Percentiles rank a stretch among this genome's conserved stretches.
These are phyloP conservation scores for Hipparchia semele DNA, from an alignment of 2,888 invertebrate genomes.

Conservation along the genomic window DNA sequence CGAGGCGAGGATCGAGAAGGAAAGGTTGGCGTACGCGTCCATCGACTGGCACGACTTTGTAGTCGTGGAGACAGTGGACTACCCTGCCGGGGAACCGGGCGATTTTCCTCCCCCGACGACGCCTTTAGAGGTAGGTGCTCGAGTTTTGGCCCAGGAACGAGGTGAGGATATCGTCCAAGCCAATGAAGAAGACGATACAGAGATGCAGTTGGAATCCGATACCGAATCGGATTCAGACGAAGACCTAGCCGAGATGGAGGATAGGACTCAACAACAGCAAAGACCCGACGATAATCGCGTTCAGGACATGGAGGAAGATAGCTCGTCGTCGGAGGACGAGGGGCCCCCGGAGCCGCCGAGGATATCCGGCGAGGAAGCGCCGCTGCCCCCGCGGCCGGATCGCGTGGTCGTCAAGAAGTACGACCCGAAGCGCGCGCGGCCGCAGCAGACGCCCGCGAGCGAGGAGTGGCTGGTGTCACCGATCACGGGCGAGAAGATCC, in stretches of 20 bases:
- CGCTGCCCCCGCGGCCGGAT: slow-evolving; percentile 93
- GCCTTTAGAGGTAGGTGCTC: slow-evolving; percentile 97
- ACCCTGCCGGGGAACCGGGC: slow-evolving; percentile 97
- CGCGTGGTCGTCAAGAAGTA: slow-evolving; percentile 98
- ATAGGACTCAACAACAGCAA: slow-evolving; percentile 74
- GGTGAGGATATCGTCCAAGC: slow-evolving; percentile 85
- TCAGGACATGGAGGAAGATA: slow-evolving; percentile 97
- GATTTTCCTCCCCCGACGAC: slow-evolving; percentile 99
- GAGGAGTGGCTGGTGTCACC: slow-evolving; percentile 98
- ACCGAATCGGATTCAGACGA: slow-evolving; percentile 84
- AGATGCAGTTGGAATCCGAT: slow-evolving; percentile 95
- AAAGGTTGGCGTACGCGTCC: slow-evolving; percentile 97
- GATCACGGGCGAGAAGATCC: slow-evolving; percentile 98
- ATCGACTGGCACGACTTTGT: slow-evolving; percentile 99
- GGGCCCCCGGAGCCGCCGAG: slow-evolving; percentile 60
- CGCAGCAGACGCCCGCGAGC: slow-evolving; percentile 82
- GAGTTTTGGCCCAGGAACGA: slow-evolving; percentile 92
- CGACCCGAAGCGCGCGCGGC: slow-evolving; percentile 90
- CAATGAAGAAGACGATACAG: slow-evolving; percentile 86
- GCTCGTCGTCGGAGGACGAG: slow-evolving; percentile 83
- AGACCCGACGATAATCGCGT: slow-evolving; percentile 81
- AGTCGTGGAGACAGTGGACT: slow-evolving; percentile 99
- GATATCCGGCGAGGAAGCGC: slow-evolving; percentile 80
- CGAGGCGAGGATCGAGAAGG: slow-evolving; percentile 97
- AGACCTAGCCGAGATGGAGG: slow-evolving; percentile 87